Conservation (phyloP, 2,888 invertebrate genomes). For the Entomobrya proxima region DNA sequence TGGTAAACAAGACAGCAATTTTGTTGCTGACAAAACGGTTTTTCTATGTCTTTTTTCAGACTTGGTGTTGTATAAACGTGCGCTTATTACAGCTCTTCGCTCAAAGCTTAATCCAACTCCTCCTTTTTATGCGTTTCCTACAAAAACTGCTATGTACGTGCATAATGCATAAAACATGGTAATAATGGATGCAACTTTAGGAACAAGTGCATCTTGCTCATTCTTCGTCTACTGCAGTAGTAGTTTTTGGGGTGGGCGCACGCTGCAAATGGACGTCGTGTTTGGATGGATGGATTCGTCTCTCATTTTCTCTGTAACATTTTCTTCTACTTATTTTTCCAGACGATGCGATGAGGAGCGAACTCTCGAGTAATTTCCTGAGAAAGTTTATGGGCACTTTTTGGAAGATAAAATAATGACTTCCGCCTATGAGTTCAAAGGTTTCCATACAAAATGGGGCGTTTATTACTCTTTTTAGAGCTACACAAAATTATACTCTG, state of each 20-base stretch:
- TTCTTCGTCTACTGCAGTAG: not conserved
- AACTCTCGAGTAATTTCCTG: constrained; percentile 64
- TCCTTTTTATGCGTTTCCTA: constrained; percentile 45
- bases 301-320: not conserved
- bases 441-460: constrained; percentile 53
- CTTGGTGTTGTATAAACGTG: not conserved
- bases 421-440: constrained; percentile 64
- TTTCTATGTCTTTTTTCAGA: not conserved
- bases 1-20: constrained; percentile 53
- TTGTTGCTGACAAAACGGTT: constrained; percentile 53
- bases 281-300: not conserved
- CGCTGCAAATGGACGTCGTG: not conserved
- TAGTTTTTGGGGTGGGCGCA: not conserved
- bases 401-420: constrained; percentile 66
- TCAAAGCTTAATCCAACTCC: not conserved
- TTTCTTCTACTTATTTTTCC: constrained; percentile 46
- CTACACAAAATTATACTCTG: not conserved
- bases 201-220: constrained; percentile 31
- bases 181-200: constrained; percentile 10
- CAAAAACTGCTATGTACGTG: constrained; percentile 18
- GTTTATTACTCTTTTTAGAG: constrained; percentile 56
- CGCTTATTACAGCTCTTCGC: not conserved
- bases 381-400: constrained; percentile 64
- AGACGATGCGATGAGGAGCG: constrained; percentile 12
- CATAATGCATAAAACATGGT: constrained; percentile 49